These are phyloP conservation scores for Micropoecilia bifurca DNA, from an alignment of 2,797 vertebrate genomes.

Conservation along the genomic window DNA sequence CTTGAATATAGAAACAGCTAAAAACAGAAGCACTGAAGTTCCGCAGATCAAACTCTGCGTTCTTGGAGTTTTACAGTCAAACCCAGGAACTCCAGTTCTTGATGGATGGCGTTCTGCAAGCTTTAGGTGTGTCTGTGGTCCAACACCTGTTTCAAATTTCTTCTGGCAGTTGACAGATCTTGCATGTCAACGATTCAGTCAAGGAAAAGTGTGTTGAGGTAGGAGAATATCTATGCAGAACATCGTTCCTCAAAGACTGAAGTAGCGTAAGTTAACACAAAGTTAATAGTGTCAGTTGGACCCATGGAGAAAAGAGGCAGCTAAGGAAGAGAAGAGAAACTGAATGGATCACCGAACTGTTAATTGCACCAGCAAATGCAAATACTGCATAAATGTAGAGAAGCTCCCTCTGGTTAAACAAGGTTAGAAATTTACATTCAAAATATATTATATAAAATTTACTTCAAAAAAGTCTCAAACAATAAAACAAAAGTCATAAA, in stretches of 20 bases:
- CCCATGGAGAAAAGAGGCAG: not conserved
- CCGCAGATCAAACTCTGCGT: too few species aligned
- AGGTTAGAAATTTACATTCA: not conserved
- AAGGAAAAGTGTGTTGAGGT: not conserved
- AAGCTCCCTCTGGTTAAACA: too few species aligned
- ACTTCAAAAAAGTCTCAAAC: slow-evolving; percentile 15
- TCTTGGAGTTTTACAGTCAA: too few species aligned
- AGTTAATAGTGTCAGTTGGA: not conserved
- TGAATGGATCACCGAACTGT: not conserved
- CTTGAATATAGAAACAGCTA: not conserved
- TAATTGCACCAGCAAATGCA: not conserved
- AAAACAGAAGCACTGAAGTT: not conserved
- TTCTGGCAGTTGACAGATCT: not conserved
- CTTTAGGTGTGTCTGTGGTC: not conserved
- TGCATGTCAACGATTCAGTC: not conserved
- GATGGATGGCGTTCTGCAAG: not conserved
- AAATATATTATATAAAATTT: slow-evolving; percentile 5
- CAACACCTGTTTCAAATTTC: not conserved
- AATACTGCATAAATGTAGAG: not conserved
- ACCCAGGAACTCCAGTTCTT: not conserved
- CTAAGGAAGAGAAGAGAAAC: not conserved
- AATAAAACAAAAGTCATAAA: slow-evolving; percentile 15
- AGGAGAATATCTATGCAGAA: not conserved
- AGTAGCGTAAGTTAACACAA: not conserved
- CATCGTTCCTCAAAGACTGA: not conserved